Base-by-base conservation (phyloP, 2,888 invertebrate species). In the Theretra japonica region DNA sequence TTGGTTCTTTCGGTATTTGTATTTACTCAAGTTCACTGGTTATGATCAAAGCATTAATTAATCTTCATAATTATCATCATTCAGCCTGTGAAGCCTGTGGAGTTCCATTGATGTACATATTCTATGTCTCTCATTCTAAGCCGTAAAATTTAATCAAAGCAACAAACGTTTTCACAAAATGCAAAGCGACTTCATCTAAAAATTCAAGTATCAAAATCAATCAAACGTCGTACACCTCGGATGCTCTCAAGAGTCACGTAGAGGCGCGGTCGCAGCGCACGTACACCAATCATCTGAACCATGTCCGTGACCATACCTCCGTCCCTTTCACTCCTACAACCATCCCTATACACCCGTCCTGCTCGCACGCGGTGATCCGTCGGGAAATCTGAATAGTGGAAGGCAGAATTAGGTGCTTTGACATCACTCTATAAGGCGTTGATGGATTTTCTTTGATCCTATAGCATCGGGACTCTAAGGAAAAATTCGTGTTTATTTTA, bases 261-360 rank as follows among this genome's bases (percentile, higher is more conserved):
- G 83, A 86, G 82, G 83, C 83, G 93, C 91, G 93, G 92, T 91
- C 88, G 83, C 86, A 85, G 83, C 83, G 90, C 94, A 94, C 93
- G 93, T 93, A 91, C 89, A 88, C 90, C 92, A 92, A 94, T 94
- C 93, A 92, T 93, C 92, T 88, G 85, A 90, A 89, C 89, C 89
- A 88, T 87, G 86, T 86, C 90, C 89, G 90, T 92, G 91, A 92
- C 92, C 92, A 88, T 88, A 87, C 80, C 75, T 57, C 83, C 68
- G 74, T 88, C 90, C 83, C 88, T 76, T 75, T 90, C 85, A 70
- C 78, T 70, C 83, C 7, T 57, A 17, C 0, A 4, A 2, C 5
- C 65, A 60, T 70, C 62, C 59, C 57, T 25, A 74, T 81, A 85
- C 74, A 53, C 60, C 75, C 71, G 72, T 83, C 87, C 83, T 76